Conservation (phyloP, 2,797 vertebrate species). For the Ceyx erithaca region DNA sequence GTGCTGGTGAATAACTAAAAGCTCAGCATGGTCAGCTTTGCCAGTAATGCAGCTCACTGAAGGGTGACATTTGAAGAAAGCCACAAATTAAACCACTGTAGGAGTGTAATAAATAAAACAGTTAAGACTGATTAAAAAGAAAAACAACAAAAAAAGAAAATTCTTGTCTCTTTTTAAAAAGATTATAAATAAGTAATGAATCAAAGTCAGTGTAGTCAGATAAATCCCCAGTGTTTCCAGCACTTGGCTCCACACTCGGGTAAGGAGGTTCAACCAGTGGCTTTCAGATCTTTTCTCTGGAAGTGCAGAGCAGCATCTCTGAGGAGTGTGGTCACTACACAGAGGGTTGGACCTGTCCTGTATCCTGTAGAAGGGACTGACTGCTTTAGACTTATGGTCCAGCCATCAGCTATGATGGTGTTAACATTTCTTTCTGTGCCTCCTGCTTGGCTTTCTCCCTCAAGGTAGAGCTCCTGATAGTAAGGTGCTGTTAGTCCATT, state of each 20-base stretch:
- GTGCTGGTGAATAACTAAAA: neutral
- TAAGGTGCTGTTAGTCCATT: neutral
- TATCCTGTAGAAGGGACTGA: neutral
- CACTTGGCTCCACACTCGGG: neutral
- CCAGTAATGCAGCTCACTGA: neutral
- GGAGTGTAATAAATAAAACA: slow-evolving; percentile 6
- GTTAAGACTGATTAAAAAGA: neutral
- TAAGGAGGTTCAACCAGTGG: neutral
- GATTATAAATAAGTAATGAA: neutral
- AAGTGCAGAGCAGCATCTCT: neutral
- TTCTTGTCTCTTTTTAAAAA: neutral
- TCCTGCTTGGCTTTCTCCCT: neutral
- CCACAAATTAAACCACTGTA: slow-evolving; percentile 1
- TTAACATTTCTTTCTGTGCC: neutral
- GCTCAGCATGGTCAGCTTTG: neutral
- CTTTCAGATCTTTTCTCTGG: neutral
- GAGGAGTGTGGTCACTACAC: neutral
- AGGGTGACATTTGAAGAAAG: slow-evolving; percentile 9
- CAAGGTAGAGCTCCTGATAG: neutral
- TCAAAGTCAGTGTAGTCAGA: neutral
- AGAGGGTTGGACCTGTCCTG: neutral
- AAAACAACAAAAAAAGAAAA: neutral
- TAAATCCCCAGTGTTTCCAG: neutral
- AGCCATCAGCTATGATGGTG: neutral
- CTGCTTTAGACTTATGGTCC: neutral